phyloP scores from a whole-genome alignment of 2,113 vertebrate genomes.

The Neodon shergylaensis region DNA sequence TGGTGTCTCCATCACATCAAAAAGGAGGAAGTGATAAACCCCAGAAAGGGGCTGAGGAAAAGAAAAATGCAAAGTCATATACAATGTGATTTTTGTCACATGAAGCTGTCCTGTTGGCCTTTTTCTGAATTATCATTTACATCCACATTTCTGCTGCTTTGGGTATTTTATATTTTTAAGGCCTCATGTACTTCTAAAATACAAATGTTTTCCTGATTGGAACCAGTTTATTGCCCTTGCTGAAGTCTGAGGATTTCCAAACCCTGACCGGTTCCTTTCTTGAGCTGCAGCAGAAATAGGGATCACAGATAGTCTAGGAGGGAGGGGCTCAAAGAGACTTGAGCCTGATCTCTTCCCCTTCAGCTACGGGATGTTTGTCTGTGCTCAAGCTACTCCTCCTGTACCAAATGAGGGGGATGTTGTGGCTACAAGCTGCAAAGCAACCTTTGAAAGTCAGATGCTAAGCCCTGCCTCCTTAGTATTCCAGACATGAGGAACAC shows the following conservation, averaged over 20 bases:
- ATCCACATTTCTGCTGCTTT: slow-evolving; percentile 25
- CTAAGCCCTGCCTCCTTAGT: slow-evolving; percentile 4
- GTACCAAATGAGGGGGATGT: background rate
- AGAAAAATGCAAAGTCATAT: background rate
- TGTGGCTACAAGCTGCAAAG: background rate
- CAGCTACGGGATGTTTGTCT: background rate
- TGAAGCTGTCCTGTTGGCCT: slow-evolving; percentile 9
- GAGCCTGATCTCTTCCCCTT: background rate
- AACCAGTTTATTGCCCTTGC: background rate
- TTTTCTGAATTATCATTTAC: background rate
- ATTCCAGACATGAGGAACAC: slow-evolving; percentile 3
- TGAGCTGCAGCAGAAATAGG: background rate
- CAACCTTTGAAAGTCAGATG: slow-evolving; percentile 32
- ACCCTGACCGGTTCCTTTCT: background rate
- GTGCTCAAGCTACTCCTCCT: no score
- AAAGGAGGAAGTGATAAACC: background rate
- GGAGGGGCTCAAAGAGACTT: background rate
- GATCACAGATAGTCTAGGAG: background rate
- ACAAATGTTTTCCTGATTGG: slow-evolving; percentile 22
- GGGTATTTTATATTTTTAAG: slow-evolving; percentile 48
- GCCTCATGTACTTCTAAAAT: background rate
- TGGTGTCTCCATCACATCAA: background rate
- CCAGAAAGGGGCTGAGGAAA: background rate
- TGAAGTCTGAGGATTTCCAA: background rate
- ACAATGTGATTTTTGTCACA: slow-evolving; percentile 5